Conservation (phyloP, 2,113 vertebrate genomes). For the Heliornis fulica region DNA sequence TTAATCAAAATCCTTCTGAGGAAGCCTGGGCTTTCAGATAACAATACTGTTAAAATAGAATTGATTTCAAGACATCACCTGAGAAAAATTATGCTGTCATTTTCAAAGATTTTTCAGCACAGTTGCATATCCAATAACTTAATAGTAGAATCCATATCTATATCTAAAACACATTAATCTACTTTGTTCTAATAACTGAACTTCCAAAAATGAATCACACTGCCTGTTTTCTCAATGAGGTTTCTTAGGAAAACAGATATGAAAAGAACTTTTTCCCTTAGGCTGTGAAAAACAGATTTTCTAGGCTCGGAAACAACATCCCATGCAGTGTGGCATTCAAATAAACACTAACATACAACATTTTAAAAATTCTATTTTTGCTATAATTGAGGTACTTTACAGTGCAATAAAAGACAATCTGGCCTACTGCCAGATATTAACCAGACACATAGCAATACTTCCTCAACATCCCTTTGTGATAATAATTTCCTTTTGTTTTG, state of each 20-base stretch:
- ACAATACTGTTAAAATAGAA: not conserved
- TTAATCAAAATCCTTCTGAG: not conserved
- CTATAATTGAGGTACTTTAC: not conserved
- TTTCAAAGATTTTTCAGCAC: not conserved
- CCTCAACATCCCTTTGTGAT: not conserved
- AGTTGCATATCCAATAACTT: not conserved
- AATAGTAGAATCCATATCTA: not conserved
- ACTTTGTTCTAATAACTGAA: not conserved
- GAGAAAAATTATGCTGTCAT: not conserved
- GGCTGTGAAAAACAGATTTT: not conserved
- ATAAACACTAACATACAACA: not conserved
- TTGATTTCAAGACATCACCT: not conserved
- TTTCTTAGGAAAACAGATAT: not conserved
- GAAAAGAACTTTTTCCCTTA: not conserved
- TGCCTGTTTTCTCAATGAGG: not conserved
- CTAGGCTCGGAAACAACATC: not conserved
- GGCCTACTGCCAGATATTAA: not conserved
- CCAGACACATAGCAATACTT: not conserved
- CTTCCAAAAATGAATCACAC: not conserved
- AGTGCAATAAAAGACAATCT: not conserved
- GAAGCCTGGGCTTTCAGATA: not conserved
- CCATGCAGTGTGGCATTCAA: not conserved
- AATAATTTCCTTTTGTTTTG: not conserved
- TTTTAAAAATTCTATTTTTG: not conserved
- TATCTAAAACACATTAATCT: not conserved